phyloP scores from a whole-genome alignment of 1,140 invertebrate species.

The Stegodyphus mimosarum region DNA sequence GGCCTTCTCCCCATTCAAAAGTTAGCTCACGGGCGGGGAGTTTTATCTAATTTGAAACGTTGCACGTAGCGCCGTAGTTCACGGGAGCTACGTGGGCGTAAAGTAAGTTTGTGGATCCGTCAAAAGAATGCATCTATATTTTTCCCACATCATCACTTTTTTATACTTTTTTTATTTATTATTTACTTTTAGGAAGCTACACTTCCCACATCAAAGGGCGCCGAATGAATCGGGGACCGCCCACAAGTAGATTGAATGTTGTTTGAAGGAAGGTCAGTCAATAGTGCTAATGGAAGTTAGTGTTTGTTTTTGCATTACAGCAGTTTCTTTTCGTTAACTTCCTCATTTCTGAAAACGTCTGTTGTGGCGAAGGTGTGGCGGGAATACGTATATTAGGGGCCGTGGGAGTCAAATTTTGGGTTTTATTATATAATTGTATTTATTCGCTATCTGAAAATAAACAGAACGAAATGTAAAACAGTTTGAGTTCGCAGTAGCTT shows the following conservation, averaged over 20 bases:
- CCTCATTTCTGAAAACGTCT: too few relatives aligned
- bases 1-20: slow-evolving; percentile 22
- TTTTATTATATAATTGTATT: too few relatives aligned
- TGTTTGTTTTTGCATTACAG: too few relatives aligned
- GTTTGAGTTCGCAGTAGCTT: too few relatives aligned
- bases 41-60: slow-evolving; percentile 47
- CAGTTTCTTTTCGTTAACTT: too few relatives aligned
- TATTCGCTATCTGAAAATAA: too few relatives aligned
- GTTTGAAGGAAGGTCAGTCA: background rate
- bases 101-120: slow-evolving; percentile 29
- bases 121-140: slow-evolving; percentile 31
- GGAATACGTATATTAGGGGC: too few relatives aligned
- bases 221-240: slow-evolving; percentile 12
- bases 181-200: slow-evolving; percentile 37
- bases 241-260: slow-evolving; percentile 18
- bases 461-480: too few relatives aligned
- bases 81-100: background rate
- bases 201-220: slow-evolving; percentile 22
- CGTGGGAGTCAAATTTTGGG: too few relatives aligned
- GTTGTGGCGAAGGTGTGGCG: too few relatives aligned
- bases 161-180: slow-evolving; percentile 12
- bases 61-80: background rate
- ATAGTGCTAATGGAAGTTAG: too few relatives aligned
- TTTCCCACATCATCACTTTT: slow-evolving; percentile 40
- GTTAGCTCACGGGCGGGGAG: slow-evolving; percentile 23